Evolutionary conservation across 2,797 vertebrate species (phyloP).

Genomic region (Centropyge bicolor): DNA sequence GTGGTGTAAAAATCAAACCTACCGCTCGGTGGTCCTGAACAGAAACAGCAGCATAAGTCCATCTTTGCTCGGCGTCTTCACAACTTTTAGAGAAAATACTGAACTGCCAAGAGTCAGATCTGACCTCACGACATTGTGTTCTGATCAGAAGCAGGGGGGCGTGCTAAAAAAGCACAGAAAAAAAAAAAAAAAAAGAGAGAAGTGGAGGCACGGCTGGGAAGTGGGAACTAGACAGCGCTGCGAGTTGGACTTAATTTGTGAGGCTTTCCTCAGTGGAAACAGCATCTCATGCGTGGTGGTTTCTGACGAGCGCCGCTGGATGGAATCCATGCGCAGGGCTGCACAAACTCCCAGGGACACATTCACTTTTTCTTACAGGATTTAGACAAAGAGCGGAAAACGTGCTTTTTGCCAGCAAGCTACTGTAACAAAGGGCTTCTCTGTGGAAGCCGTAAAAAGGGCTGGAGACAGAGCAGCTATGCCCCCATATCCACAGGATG

Average conservation of each 20-base stretch:
- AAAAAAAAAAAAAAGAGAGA: conserved; percentile 24
- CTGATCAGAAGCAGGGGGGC: conserved; percentile 80
- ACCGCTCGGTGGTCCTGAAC: conserved; percentile 61
- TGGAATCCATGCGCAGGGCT: conserved; percentile 59
- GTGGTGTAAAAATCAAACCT: conserved; percentile 42
- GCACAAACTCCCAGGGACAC: conserved; percentile 66
- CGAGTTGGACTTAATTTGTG: conserved; percentile 68
- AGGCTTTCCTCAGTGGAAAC: conserved; percentile 82
- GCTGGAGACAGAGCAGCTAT: conserved; percentile 18
- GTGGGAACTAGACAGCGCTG: conserved; percentile 55
- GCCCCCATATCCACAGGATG: conserved; percentile 53
- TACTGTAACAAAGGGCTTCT: conserved; percentile 77
- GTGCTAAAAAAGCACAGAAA: conserved; percentile 64
- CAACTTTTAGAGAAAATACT: conserved; percentile 76
- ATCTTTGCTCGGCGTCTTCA: conserved; percentile 73
- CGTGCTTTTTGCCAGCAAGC: conserved; percentile 41
- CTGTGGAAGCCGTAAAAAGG: conserved; percentile 62
- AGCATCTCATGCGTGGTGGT: conserved; percentile 64
- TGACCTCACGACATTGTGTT: conserved; percentile 82
- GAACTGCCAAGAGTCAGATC: conserved; percentile 76
- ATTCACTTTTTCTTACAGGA: conserved; percentile 51
- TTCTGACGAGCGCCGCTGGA: conserved; percentile 65
- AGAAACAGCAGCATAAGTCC: conserved; percentile 84
- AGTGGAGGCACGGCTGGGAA: conserved; percentile 70
- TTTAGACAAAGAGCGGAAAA: conserved; percentile 78